These are phyloP conservation scores for Passer domesticus DNA, from an alignment of 2,113 vertebrate species.

Conservation along the genomic window DNA sequence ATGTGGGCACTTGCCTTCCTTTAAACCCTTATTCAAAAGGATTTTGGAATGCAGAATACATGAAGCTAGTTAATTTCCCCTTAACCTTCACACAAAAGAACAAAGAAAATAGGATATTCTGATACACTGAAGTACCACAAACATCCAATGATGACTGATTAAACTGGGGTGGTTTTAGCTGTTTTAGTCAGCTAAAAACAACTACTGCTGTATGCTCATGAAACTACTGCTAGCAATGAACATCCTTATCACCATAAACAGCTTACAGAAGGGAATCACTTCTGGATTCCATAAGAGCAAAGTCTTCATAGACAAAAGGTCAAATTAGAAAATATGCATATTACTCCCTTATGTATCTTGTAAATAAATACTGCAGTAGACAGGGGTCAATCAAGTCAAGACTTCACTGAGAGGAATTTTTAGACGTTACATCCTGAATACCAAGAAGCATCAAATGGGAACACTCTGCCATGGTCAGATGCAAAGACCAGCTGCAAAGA, in stretches of 20 bases:
- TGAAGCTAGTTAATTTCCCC: background rate
- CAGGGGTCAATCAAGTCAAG: background rate
- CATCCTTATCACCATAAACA: background rate
- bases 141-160: background rate
- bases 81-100: background rate
- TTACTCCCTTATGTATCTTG: background rate
- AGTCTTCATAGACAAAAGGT: background rate
- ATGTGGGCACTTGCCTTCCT: background rate
- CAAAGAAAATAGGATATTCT: background rate
- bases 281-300: background rate
- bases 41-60: background rate
- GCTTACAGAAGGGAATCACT: background rate
- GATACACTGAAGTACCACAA: background rate
- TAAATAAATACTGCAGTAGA: background rate
- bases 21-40: background rate
- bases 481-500: background rate
- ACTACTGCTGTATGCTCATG: background rate
- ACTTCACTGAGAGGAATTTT: background rate
- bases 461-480: background rate
- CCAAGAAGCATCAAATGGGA: background rate
- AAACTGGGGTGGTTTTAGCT: background rate
- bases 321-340: background rate
- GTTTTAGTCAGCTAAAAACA: background rate
- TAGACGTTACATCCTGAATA: background rate
- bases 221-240: background rate